These are phyloP conservation scores for Gracilinanus agilis DNA, from an alignment of 2,113 vertebrate genomes.

Conservation along the genomic window DNA sequence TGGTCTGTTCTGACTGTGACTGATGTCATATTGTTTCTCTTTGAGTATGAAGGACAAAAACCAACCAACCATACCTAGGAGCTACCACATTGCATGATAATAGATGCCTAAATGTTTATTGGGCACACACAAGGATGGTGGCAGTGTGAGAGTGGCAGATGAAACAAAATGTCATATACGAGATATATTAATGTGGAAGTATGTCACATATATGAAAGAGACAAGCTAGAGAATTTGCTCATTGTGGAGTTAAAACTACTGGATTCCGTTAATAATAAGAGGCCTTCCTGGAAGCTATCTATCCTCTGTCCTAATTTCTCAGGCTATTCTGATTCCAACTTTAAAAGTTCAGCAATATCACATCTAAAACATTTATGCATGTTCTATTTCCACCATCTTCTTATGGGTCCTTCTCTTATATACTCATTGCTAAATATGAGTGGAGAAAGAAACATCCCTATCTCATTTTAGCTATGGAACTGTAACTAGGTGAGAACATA, in stretches of 20 bases:
- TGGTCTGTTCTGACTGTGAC: too few species aligned
- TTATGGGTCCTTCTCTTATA: not conserved
- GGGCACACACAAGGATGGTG: not conserved
- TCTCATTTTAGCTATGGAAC: not conserved
- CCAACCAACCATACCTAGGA: not conserved
- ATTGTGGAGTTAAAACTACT: constrained; percentile 12
- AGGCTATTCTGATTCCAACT: constrained; percentile 19
- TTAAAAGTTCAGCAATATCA: constrained; percentile 11
- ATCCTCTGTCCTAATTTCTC: constrained; percentile 9
- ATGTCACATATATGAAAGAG: not conserved
- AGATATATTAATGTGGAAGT: not conserved
- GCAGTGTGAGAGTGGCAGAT: not conserved
- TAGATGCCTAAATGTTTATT: not conserved
- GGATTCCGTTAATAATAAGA: constrained; percentile 42
- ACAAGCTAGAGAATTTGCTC: not conserved
- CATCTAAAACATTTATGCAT: not conserved
- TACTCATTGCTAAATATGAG: not conserved
- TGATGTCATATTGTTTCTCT: too few species aligned
- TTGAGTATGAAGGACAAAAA: too few species aligned
- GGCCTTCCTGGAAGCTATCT: constrained; percentile 43
- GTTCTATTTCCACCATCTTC: not conserved
- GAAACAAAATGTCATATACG: not conserved
- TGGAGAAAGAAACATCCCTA: not conserved
- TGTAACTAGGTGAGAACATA: not conserved
- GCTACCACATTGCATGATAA: not conserved